Conservation (phyloP, 2,113 vertebrate genomes). For the Proterorhinus semilunaris region DNA sequence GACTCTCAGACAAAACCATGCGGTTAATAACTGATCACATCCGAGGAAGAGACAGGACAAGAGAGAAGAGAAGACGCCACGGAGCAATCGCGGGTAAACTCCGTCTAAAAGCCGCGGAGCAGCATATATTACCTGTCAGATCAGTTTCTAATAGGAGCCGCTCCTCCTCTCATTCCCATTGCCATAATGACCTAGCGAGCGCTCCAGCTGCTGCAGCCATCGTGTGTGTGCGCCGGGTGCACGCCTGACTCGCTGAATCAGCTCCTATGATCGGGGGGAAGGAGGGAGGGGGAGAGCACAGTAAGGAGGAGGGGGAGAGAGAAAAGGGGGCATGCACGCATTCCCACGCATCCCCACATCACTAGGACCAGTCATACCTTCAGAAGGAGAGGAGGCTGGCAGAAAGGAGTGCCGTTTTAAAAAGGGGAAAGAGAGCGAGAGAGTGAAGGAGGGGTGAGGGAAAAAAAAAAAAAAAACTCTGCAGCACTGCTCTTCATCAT, state of each 20-base stretch:
- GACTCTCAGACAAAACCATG: conserved; percentile 65
- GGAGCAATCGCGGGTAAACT: conserved; percentile 73
- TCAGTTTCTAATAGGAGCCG: conserved; percentile 77
- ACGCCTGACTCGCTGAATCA: conserved; percentile 89
- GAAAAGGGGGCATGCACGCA: conserved; percentile 60
- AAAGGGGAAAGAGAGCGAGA: conserved; percentile 14
- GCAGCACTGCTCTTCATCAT: conserved; percentile 74
- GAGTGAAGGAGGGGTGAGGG: conserved; percentile 28
- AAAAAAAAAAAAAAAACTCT: conserved; percentile 65
- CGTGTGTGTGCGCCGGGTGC: conserved; percentile 75
- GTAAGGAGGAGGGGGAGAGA: conserved; percentile 51
- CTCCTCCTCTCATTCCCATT: conserved; percentile 71
- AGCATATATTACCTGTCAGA: conserved; percentile 86
- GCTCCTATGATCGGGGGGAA: conserved; percentile 82
- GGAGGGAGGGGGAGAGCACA: conserved; percentile 61
- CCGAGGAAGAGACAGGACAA: conserved; percentile 57
- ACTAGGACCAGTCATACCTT: conserved; percentile 82
- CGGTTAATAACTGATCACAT: conserved; percentile 70
- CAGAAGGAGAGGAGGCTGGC: conserved; percentile 72
- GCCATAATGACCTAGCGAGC: conserved; percentile 88
- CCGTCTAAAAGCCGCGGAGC: conserved; percentile 67
- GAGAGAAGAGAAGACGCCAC: conserved; percentile 52
- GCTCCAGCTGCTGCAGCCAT: conserved; percentile 91
- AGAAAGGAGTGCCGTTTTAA: conserved; percentile 59
- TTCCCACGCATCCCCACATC: conserved; percentile 50